Conservation (phyloP, 2,113 vertebrate species). For the Todiramphus chloris region DNA sequence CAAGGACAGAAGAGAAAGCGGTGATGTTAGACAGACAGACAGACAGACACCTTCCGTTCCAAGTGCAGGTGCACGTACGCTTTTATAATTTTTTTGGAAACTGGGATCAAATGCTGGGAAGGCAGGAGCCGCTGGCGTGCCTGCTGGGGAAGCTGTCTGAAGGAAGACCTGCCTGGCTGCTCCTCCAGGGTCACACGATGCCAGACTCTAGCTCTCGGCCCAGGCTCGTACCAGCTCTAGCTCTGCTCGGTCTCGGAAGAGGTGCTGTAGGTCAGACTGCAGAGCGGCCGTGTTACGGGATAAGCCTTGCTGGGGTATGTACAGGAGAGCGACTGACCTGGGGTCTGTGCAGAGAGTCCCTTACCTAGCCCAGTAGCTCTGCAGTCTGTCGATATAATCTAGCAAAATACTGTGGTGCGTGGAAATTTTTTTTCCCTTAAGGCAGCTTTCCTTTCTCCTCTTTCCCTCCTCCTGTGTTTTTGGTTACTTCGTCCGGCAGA, state of each 20-base stretch:
- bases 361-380: conserved; percentile 51
- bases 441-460: conserved; percentile 72
- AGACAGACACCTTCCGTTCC: background rate
- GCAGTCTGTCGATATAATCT: conserved; percentile 20
- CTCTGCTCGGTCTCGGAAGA: conserved; percentile 2
- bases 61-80: background rate
- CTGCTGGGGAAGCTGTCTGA: background rate
- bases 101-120: conserved; percentile 32
- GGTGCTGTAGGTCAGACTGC: conserved; percentile 28
- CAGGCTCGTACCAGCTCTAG: background rate
- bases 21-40: background rate
- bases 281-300: background rate
- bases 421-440: conserved; percentile 46
- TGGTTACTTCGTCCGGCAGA: conserved; percentile 46
- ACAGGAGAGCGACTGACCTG: conserved; percentile 27
- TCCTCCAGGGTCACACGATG: background rate
- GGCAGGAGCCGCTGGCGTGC: background rate
- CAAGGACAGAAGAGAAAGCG: background rate
- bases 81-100: background rate
- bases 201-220: conserved; percentile 17
- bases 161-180: conserved; percentile 34
- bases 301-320: conserved; percentile 2
- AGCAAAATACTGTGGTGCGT: conserved; percentile 56
- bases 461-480: conserved; percentile 11
- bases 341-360: conserved; percentile 50